phyloP scores from a whole-genome alignment of 2,113 vertebrate genomes.

The Rhinogobius similis region DNA sequence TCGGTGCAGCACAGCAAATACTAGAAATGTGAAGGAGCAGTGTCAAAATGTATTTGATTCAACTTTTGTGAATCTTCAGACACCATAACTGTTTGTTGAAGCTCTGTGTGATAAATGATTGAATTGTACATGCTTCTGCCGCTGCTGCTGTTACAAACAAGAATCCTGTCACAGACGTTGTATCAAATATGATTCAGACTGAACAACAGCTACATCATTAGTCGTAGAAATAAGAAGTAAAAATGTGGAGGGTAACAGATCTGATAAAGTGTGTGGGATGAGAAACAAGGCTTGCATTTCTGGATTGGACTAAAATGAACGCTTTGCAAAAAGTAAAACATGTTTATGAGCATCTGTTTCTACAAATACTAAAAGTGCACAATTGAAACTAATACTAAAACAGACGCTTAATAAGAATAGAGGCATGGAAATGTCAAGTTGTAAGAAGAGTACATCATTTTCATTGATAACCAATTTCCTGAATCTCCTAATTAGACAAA shows the following conservation, averaged over 20 bases:
- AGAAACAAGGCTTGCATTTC: background rate
- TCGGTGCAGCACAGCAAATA: background rate
- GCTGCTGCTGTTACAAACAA: background rate
- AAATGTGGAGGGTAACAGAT: conserved; percentile 24
- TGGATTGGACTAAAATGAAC: no score
- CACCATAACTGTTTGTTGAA: background rate
- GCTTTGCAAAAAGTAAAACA: no score
- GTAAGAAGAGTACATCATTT: no score
- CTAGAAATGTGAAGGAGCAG: background rate
- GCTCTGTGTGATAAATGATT: background rate
- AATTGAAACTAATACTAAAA: no score
- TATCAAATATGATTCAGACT: background rate
- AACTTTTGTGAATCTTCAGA: conserved; percentile 4
- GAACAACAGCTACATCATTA: conserved; percentile 13
- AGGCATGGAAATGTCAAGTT: no score
- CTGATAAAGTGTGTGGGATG: conserved; percentile 5
- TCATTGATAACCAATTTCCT: no score
- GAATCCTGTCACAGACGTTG: background rate
- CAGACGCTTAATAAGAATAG: no score
- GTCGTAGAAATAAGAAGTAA: conserved; percentile 1
- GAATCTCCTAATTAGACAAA: no score
- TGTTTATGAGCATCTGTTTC: no score
- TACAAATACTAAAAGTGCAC: no score
- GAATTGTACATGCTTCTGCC: background rate
- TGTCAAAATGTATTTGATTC: background rate